These are phyloP conservation scores for Cyanistes caeruleus DNA, from an alignment of 2,113 vertebrate species.

Conservation along the genomic window DNA sequence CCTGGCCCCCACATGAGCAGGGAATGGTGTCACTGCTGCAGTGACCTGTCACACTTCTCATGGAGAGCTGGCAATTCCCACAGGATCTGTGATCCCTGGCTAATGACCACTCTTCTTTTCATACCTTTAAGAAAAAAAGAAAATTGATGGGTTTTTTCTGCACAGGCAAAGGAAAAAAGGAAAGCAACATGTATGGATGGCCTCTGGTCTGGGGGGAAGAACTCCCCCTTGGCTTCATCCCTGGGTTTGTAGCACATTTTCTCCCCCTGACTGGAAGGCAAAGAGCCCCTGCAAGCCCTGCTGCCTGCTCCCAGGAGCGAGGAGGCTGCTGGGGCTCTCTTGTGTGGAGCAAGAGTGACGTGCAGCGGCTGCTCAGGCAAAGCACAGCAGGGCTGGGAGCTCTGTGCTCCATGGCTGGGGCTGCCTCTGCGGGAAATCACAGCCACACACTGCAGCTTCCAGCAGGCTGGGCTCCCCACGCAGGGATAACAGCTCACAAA, in stretches of 20 bases:
- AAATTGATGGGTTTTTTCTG: background rate
- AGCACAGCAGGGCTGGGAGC: background rate
- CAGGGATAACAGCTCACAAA: background rate
- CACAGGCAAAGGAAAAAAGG: background rate
- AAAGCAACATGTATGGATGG: background rate
- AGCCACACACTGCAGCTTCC: background rate
- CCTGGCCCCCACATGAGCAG: background rate
- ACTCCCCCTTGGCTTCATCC: background rate
- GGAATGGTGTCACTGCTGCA: background rate
- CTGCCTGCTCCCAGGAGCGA: background rate
- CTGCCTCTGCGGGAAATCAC: background rate
- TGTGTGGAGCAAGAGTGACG: conserved; percentile 54
- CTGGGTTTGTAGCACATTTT: background rate
- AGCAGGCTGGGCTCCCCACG: background rate
- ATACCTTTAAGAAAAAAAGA: background rate
- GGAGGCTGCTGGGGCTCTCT: no score
- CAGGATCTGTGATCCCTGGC: background rate
- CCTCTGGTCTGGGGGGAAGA: background rate
- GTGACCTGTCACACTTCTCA: background rate
- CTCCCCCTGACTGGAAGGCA: background rate
- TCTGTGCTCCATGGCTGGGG: background rate
- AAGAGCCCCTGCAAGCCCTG: background rate
- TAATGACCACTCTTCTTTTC: background rate
- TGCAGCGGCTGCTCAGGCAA: conserved; percentile 4
- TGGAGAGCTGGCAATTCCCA: background rate